A percentile compares a stretch with the other conserved stretches of the same genome.
These are phyloP conservation scores for Trichomycterus rosablanca DNA, from an alignment of 2,113 vertebrate genomes.

Conservation along the genomic window DNA sequence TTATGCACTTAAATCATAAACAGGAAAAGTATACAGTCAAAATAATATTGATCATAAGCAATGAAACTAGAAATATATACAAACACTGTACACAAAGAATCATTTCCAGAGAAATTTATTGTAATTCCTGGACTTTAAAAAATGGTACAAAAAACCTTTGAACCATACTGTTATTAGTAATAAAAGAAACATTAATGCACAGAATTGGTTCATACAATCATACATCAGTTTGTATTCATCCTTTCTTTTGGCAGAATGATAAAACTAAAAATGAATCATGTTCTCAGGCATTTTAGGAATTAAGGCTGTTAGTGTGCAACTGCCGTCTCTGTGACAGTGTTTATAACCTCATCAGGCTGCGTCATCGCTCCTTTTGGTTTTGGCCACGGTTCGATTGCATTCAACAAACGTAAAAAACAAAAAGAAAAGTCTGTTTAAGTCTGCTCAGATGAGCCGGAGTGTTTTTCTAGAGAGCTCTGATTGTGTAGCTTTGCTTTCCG, in stretches of 20 bases:
- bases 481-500: neutral
- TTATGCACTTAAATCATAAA: too few relatives aligned
- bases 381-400: neutral
- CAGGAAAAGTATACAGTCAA: too few relatives aligned
- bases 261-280: conserved; percentile 39
- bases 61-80: neutral
- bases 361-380: neutral
- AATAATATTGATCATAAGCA: too few relatives aligned
- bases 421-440: neutral
- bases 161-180: conserved; percentile 13
- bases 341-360: neutral
- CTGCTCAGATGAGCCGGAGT: too few relatives aligned
- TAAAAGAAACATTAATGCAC: conserved; percentile 18
- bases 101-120: conserved; percentile 31
- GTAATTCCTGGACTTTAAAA: neutral
- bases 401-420: neutral
- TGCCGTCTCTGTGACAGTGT: neutral
- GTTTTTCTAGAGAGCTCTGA: neutral
- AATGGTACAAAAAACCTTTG: conserved; percentile 14
- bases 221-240: conserved; percentile 11
- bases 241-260: conserved; percentile 40
- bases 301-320: conserved; percentile 53
- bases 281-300: conserved; percentile 48
- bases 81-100: neutral
- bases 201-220: neutral